Evolutionary conservation across 2,113 vertebrate species (phyloP).

Genomic region (Cinclus cinclus): DNA sequence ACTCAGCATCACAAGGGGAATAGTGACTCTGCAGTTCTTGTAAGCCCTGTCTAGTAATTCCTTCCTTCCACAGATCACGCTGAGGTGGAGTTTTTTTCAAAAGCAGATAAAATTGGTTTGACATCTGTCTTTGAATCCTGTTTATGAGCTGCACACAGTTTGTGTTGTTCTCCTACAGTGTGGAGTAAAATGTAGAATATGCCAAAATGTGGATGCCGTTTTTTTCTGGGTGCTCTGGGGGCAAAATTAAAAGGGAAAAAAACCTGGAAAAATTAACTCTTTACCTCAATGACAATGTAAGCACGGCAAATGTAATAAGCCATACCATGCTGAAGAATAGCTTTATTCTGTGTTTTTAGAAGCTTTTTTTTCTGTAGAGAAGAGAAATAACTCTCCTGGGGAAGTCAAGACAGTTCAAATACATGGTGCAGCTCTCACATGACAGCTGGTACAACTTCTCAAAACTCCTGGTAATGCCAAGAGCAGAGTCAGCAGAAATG

Average conservation of each 20-base stretch:
- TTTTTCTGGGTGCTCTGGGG: background rate
- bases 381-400: background rate
- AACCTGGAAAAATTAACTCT: background rate
- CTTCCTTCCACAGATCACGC: background rate
- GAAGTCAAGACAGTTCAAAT: background rate
- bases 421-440: background rate
- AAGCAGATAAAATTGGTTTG: background rate
- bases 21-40: constrained; percentile 50
- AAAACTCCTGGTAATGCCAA: background rate
- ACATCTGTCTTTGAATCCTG: background rate
- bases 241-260: background rate
- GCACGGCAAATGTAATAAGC: background rate
- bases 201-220: background rate
- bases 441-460: background rate
- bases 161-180: background rate
- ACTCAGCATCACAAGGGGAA: constrained; percentile 57
- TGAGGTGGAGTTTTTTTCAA: background rate
- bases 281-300: background rate
- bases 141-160: background rate
- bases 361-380: background rate
- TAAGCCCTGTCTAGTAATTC: background rate
- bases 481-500: constrained; percentile 16
- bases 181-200: background rate
- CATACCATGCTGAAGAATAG: background rate
- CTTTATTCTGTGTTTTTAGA: background rate